Percentiles rank a stretch among this genome's conserved stretches.
Conservation (phyloP, 2,113 vertebrate genomes). For the Toxotes chatareus region DNA sequence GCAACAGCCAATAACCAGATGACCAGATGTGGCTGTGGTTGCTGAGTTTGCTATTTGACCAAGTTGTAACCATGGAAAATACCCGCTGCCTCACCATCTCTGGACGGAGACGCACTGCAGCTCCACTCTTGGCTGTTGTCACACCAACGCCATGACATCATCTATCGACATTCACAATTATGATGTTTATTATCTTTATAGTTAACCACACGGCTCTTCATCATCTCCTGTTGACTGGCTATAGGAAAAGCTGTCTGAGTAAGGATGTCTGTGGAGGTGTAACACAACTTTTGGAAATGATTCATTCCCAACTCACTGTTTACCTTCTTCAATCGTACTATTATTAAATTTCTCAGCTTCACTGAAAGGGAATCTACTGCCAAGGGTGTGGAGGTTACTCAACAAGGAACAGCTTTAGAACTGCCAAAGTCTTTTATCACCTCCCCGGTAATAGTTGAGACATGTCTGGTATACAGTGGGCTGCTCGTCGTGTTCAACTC, state of each 20-base stretch:
- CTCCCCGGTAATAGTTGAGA: conserved; percentile 54
- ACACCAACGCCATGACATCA: conserved; percentile 64
- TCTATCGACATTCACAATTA: conserved; percentile 41
- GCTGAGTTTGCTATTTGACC: conserved; percentile 76
- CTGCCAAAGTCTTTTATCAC: conserved; percentile 57
- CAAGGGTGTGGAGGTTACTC: conserved; percentile 70
- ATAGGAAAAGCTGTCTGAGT: conserved; percentile 11
- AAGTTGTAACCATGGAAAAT: conserved; percentile 75
- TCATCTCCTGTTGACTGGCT: conserved; percentile 26
- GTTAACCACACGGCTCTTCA: conserved; percentile 36
- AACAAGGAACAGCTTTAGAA: conserved; percentile 44
- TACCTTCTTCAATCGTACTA: conserved; percentile 49
- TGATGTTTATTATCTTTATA: conserved; percentile 18
- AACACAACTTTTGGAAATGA: conserved; percentile 46
- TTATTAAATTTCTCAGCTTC: conserved; percentile 57
- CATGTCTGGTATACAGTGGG: conserved; percentile 45
- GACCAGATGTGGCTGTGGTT: conserved; percentile 78
- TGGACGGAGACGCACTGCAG: conserved; percentile 36
- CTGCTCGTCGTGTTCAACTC: conserved; percentile 7
- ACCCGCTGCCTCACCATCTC: conserved; percentile 57
- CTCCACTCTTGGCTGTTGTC: conserved; percentile 34
- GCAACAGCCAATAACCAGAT: conserved; percentile 65
- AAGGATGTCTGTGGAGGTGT: background rate
- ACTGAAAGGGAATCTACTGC: conserved; percentile 44
- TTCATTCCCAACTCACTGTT: conserved; percentile 55